phyloP scores from a whole-genome alignment of 2,113 vertebrate species.

The Bucco capensis region DNA sequence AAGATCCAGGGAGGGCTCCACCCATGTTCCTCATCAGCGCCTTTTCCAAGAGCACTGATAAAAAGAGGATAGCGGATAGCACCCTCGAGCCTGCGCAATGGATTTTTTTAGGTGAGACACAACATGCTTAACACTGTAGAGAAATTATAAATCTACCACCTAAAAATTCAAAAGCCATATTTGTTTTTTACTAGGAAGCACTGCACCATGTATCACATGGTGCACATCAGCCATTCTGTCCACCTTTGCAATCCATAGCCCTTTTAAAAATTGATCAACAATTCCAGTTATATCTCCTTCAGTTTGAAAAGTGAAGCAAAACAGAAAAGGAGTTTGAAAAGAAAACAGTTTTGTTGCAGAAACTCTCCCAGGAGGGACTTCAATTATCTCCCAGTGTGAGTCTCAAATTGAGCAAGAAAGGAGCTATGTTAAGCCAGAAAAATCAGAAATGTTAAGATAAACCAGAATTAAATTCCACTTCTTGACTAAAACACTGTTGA shows the following conservation, averaged over 20 bases:
- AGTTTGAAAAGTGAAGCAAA: not conserved
- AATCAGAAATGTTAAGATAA: slow-evolving; percentile 11
- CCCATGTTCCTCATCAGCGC: too few relatives aligned
- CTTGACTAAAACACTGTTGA: slow-evolving; percentile 38
- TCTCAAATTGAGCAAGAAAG: not conserved
- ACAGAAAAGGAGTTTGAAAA: not conserved
- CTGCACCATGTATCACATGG: not conserved
- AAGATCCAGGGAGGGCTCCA: too few relatives aligned
- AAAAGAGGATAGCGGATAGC: too few relatives aligned
- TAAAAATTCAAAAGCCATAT: not conserved
- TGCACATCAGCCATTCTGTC: not conserved
- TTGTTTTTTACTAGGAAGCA: not conserved
- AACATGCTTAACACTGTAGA: not conserved
- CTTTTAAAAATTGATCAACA: not conserved
- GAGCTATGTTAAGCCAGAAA: not conserved
- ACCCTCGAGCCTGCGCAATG: too few relatives aligned
- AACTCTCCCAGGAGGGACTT: not conserved
- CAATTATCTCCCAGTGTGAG: slow-evolving; percentile 41
- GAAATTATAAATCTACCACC: not conserved
- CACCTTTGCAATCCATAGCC: not conserved
- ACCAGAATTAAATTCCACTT: slow-evolving; percentile 17
- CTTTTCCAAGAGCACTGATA: too few relatives aligned
- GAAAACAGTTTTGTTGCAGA: not conserved
- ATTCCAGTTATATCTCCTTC: not conserved
- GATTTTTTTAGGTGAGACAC: too few relatives aligned